Evolutionary conservation across 1,140 invertebrate species (phyloP), one percentile per base, ranked within the genome.

Genomic region (Hycleus cichorii): DNA sequence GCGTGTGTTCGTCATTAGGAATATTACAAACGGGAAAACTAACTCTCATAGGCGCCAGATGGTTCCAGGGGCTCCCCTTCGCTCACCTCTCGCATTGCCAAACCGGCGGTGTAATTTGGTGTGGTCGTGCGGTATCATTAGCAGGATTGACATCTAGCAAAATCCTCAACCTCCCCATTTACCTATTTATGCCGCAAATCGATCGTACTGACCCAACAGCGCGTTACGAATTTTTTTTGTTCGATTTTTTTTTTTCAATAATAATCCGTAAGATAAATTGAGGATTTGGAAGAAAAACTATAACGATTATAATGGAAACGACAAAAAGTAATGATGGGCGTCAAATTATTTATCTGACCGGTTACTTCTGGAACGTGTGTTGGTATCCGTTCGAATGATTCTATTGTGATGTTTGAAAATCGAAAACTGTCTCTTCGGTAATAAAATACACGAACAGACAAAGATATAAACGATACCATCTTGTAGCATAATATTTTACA

Each of bases 1-100:
- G 66, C 58, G 65, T 73, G 72, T 67, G 62, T 60, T 64, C 64
- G 69, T 73, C 72, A 73, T 73, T 73, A 73, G 70, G 70, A 72
- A 73, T 73, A 73, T 73, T 73, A 69, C 70, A 69, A 71, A 66
- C 67, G 64, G 66, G 68, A 71, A 71, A 71, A 70, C 68, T 69
- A 72, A 72, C 68, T 69, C 68, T 66, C 64, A 69, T 69, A 64
- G 59, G 62, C 67, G 59, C 68, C 70, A 72, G 67, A 70, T 72
- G 70, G 69, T 63, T 67, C 65, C 61, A 55, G 52, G 52, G 52
- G 51, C 45, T 53, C 51, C 51, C 51, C 51, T 7, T 7, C 32
- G 4, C 32, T 53, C 51, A 53, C 51, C 51, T 53, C 51, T 45
- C 39, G 39, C 39, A 25, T 42, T 46, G 46, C 39, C 27, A 47